Evolutionary conservation across 2,888 invertebrate species (phyloP), one percentile per base, ranked within the genome.

Genomic region (Fabriciana adippe): DNA sequence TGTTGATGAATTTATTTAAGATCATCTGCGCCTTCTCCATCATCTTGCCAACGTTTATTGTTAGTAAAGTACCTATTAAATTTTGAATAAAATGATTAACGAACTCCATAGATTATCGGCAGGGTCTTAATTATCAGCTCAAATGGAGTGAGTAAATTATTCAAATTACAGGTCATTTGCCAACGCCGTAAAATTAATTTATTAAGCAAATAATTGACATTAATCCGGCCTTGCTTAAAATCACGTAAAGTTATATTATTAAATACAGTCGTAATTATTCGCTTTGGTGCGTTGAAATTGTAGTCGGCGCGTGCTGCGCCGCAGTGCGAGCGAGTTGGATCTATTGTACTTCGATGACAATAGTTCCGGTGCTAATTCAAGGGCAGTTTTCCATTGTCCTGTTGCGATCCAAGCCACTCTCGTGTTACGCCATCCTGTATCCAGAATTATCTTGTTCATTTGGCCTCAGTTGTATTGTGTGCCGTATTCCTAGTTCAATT

Each of bases 351-450:
- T 75, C 84, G 78, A 82, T 81, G 88, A 88, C 88, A 90, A 88
- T 87, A 82, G 86, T 85, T 88, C 87, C 88, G 87, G 87, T 85
- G 87, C 78, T 89, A 86, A 90, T 90, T 90, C 91, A 90, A 90
- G 91, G 91, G 86, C 89, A 81, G 75, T 67, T 72, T 74, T 73
- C 85, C 79, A 88, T 90, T 91, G 89, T 89, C 70, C 70, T 55
- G 61, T 8, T 57, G 57, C 64, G 67, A 68, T 66, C 57, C 79
- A 75, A 78, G 77, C 72, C 78, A 76, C 76, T 80, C 81, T 74
- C 62, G 70, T 68, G 68, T 71, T 73, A 69, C 72, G 71, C 67
- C 69, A 69, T 73, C 68, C 64, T 74, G 70, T 71, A 73, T 75
- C 55, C 35, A 57, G 73, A 72, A 72, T 73, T 72, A 70, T 67